phyloP scores from a whole-genome alignment of 2,888 invertebrate genomes.

The Drosophila mulleri region DNA sequence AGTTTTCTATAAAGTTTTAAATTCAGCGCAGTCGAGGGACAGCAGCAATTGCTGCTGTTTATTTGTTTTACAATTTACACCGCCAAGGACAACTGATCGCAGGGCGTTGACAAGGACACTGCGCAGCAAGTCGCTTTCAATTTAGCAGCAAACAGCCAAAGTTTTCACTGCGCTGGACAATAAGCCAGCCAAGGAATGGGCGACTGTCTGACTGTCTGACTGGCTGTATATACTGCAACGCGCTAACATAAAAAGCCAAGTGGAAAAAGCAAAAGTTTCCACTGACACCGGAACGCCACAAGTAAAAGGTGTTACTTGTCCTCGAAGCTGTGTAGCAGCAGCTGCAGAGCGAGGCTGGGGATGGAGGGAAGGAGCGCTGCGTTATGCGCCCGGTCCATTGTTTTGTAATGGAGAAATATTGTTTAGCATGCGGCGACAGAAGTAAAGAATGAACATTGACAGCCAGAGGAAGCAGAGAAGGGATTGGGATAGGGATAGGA shows the following conservation, averaged over 20 bases:
- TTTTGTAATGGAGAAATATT: constrained; percentile 77
- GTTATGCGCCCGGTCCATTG: constrained; percentile 58
- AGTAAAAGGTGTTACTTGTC: constrained; percentile 76
- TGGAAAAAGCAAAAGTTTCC: constrained; percentile 70
- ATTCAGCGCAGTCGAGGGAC: neutral
- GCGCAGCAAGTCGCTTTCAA: constrained; percentile 72
- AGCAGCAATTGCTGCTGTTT: constrained; percentile 38
- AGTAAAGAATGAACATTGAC: constrained; percentile 2
- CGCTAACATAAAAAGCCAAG: constrained; percentile 65
- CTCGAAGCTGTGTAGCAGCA: constrained; percentile 12
- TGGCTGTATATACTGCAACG: constrained; percentile 49
- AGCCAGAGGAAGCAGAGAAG: neutral
- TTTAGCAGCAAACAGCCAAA: constrained; percentile 68
- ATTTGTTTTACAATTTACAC: constrained; percentile 72
- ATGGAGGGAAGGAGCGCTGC: constrained; percentile 20
- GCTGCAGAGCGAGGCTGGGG: constrained; percentile 15
- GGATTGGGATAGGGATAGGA: neutral
- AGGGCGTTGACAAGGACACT: constrained; percentile 54
- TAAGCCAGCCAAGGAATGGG: constrained; percentile 35
- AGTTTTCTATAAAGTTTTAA: neutral
- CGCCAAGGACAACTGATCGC: constrained; percentile 58
- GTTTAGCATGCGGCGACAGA: constrained; percentile 59
- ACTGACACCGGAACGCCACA: constrained; percentile 56
- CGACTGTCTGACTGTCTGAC: neutral
- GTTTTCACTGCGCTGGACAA: constrained; percentile 65